Percentiles rank a stretch among this genome's conserved stretches.
These are phyloP conservation scores for Emesis furor DNA, from an alignment of 2,888 invertebrate genomes.

Conservation along the genomic window DNA sequence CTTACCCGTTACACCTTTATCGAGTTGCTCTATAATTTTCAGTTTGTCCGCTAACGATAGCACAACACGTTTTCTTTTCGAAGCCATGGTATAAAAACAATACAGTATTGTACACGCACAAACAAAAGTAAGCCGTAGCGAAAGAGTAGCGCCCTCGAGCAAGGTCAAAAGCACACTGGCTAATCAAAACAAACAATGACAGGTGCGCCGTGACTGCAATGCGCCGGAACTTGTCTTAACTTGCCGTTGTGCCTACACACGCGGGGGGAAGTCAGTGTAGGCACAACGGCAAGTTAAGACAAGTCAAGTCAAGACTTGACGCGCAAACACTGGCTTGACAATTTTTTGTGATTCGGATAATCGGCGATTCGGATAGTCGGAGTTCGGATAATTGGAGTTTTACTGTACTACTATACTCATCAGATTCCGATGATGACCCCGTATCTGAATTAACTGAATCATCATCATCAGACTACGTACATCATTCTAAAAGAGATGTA, in stretches of 20 bases:
- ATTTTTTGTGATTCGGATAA: too few relatives aligned
- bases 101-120: slow-evolving; percentile 55
- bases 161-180: slow-evolving; percentile 64
- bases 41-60: slow-evolving; percentile 68
- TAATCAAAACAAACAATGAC: slow-evolving; percentile 62
- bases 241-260: background rate
- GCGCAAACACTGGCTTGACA: slow-evolving; percentile 17
- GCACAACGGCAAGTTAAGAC: too few relatives aligned
- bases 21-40: slow-evolving; percentile 59
- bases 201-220: slow-evolving; percentile 36
- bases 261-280: too few relatives aligned
- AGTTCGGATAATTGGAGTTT: too few relatives aligned
- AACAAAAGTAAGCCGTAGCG: slow-evolving; percentile 65
- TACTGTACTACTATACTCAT: too few relatives aligned
- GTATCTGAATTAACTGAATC: too few relatives aligned
- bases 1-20: slow-evolving; percentile 72
- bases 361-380: too few relatives aligned
- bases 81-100: slow-evolving; percentile 64
- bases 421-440: too few relatives aligned
- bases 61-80: slow-evolving; percentile 71
- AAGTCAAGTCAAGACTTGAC: slow-evolving; percentile 14
- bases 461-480: too few relatives aligned
- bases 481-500: too few relatives aligned
- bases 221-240: slow-evolving; percentile 10
- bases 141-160: background rate